Percentiles rank a stretch among this genome's conserved stretches.
These are phyloP conservation scores for Galaxias olidus DNA, from an alignment of 2,797 vertebrate genomes.

Conservation along the genomic window DNA sequence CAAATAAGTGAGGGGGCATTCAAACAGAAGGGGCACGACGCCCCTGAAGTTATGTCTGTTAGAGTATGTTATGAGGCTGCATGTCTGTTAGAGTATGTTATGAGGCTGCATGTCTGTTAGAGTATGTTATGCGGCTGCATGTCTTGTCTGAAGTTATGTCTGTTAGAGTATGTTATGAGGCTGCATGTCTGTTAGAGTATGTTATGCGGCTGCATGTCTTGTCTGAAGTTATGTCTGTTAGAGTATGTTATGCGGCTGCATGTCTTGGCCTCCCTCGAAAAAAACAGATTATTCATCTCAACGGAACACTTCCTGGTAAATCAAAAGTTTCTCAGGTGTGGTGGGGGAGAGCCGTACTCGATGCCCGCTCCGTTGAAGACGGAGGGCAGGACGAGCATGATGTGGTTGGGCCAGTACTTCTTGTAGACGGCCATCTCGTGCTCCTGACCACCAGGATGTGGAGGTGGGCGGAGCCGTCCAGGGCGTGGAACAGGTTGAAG, in stretches of 20 bases:
- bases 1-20: too few species aligned
- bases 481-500: slow-evolving; percentile 95
- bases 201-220: too few species aligned
- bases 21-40: too few species aligned
- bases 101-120: too few species aligned
- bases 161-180: too few species aligned
- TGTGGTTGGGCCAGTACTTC: slow-evolving; percentile 99
- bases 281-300: slow-evolving; percentile 6
- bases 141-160: too few species aligned
- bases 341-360: slow-evolving; percentile 71
- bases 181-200: too few species aligned
- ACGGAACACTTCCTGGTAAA: slow-evolving; percentile 1
- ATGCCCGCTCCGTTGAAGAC: slow-evolving; percentile 94
- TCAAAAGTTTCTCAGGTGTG: not conserved
- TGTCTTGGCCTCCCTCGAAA: not conserved
- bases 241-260: too few species aligned
- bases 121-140: too few species aligned
- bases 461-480: slow-evolving; percentile 93
- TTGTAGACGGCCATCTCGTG: slow-evolving; percentile 98
- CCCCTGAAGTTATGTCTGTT: not conserved
- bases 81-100: too few species aligned
- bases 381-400: slow-evolving; percentile 95
- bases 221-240: too few species aligned
- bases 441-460: slow-evolving; percentile 95
- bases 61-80: too few species aligned